Percentiles rank a stretch among this genome's conserved stretches.
Evolutionary conservation across 1,140 invertebrate species (phyloP).

Genomic region (Cydia amplana): DNA sequence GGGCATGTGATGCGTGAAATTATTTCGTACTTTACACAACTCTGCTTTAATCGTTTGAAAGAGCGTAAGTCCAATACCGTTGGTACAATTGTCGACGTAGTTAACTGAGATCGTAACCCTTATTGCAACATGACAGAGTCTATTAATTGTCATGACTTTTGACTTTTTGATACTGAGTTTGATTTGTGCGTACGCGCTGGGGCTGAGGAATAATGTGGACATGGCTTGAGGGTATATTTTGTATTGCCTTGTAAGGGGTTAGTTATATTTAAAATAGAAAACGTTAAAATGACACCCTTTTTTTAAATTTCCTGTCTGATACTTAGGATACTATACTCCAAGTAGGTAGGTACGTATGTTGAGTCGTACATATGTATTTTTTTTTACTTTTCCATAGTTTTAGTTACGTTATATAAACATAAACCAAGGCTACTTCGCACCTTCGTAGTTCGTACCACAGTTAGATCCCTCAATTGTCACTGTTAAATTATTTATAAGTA

Average conservation of each 20-base stretch:
- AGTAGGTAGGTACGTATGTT: too few species aligned
- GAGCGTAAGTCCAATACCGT: background rate
- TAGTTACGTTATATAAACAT: background rate
- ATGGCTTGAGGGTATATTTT: background rate
- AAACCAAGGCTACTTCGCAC: background rate
- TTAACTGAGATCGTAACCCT: background rate
- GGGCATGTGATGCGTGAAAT: constrained; percentile 77
- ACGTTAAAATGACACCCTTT: too few species aligned
- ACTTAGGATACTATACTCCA: too few species aligned
- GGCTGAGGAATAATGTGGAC: constrained; percentile 48
- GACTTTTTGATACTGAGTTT: background rate
- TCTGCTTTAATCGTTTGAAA: constrained; percentile 31
- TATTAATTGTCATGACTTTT: background rate
- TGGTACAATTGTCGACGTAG: background rate
- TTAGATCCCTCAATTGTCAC: too few species aligned
- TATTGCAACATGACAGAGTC: background rate
- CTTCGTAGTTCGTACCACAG: background rate
- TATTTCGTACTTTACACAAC: constrained; percentile 78
- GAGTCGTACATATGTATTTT: too few species aligned
- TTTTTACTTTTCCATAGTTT: too few species aligned
- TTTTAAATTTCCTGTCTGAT: too few species aligned
- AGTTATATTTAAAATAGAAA: too few species aligned
- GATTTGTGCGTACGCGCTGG: constrained; percentile 62
- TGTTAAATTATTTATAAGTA: too few species aligned
- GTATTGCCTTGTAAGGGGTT: background rate